A percentile compares a stretch with the other conserved stretches of the same genome.
phyloP scores from a whole-genome alignment of 2,888 invertebrate genomes.

The Steromphala cineraria region DNA sequence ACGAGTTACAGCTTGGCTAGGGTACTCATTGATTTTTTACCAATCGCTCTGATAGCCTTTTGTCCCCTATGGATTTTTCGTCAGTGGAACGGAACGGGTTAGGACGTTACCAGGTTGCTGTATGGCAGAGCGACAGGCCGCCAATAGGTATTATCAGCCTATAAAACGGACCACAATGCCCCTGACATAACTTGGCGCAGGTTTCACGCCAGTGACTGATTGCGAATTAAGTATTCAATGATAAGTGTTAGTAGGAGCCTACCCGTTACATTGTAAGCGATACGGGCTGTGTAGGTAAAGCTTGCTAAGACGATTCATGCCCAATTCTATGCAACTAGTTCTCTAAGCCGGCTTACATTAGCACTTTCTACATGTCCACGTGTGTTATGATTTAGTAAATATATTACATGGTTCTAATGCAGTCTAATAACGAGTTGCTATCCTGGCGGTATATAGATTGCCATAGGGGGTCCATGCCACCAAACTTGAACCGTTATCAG shows the following conservation, averaged over 20 bases:
- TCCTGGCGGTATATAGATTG: too few relatives aligned
- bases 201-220: neutral
- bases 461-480: neutral
- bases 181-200: slow-evolving; percentile 17
- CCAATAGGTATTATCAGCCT: slow-evolving; percentile 7
- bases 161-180: neutral
- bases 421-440: too few relatives aligned
- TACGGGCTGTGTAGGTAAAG: too few relatives aligned
- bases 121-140: neutral
- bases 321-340: too few relatives aligned
- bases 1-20: neutral
- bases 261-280: too few relatives aligned
- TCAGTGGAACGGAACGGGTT: slow-evolving; percentile 9
- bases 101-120: neutral
- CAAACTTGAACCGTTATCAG: neutral
- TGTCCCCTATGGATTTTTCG: slow-evolving; percentile 1
- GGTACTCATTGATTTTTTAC: neutral
- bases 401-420: too few relatives aligned
- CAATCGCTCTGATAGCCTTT: slow-evolving; percentile 13
- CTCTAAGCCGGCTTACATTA: too few relatives aligned
- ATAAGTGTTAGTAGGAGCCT: neutral
- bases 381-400: too few relatives aligned
- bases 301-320: too few relatives aligned
- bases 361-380: too few relatives aligned
- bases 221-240: slow-evolving; percentile 8